phyloP scores from a whole-genome alignment of 1,140 invertebrate genomes.

The Nasonia vitripennis region DNA sequence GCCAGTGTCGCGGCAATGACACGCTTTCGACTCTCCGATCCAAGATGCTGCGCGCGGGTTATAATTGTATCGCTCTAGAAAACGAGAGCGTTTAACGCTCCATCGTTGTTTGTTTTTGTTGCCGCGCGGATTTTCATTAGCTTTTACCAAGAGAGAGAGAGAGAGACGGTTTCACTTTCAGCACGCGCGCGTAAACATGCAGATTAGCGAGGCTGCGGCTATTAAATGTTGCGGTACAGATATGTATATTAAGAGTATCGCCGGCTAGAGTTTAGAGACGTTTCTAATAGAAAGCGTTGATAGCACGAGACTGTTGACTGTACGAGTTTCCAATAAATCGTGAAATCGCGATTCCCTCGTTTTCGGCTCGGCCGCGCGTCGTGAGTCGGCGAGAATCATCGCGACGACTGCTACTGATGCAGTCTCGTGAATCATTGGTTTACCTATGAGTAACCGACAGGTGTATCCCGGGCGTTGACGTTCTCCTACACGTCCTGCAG shows the following conservation, averaged over 20 bases:
- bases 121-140: background rate
- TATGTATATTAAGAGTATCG: too few relatives aligned
- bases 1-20: constrained; percentile 13
- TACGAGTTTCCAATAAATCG: background rate
- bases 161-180: background rate
- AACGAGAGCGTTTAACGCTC: constrained; percentile 5
- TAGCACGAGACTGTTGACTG: too few relatives aligned
- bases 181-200: background rate
- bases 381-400: too few relatives aligned
- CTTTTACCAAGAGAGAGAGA: constrained; percentile 1
- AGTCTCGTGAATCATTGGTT: too few relatives aligned
- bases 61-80: background rate
- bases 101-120: background rate
- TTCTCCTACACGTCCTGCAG: too few relatives aligned
- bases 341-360: background rate
- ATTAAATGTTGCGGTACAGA: background rate
- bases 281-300: constrained; percentile 32
- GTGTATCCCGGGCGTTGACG: too few relatives aligned
- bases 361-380: background rate
- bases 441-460: too few relatives aligned
- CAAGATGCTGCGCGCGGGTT: background rate
- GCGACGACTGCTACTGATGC: too few relatives aligned
- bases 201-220: background rate
- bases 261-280: background rate
- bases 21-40: constrained; percentile 16